Percentiles rank a stretch among this genome's conserved stretches.
Evolutionary conservation across 2,797 vertebrate genomes (phyloP).

Genomic region (Darevskia mixta): DNA sequence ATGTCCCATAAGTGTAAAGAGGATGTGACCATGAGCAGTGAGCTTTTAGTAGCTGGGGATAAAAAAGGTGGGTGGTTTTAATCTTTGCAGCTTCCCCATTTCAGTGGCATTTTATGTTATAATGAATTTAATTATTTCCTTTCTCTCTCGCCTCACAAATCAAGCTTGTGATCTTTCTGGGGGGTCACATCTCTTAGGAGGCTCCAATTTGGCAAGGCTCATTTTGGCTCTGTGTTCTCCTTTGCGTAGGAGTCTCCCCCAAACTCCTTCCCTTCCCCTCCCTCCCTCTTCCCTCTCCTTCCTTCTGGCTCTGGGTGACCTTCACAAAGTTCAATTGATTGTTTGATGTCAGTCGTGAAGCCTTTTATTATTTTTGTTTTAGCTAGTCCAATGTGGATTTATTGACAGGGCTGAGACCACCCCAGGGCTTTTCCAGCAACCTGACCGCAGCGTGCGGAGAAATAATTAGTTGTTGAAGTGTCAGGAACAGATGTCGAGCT

Average conservation of each 20-base stretch:
- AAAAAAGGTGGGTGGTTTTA: background rate
- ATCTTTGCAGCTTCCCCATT: background rate
- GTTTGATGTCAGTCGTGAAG: background rate
- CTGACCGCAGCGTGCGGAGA: constrained; percentile 30
- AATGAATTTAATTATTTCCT: background rate
- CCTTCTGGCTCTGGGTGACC: constrained; percentile 6
- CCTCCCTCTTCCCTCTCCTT: too few relatives aligned
- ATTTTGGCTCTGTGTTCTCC: background rate
- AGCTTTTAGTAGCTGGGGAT: background rate
- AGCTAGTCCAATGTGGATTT: constrained; percentile 55
- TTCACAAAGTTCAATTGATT: constrained; percentile 36
- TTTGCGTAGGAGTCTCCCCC: background rate
- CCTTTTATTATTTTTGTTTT: constrained; percentile 60
- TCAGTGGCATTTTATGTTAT: background rate
- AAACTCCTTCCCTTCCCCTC: background rate
- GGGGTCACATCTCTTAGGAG: background rate
- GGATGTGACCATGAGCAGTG: background rate
- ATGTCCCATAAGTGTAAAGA: background rate
- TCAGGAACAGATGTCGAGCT: constrained; percentile 64
- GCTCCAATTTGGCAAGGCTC: background rate
- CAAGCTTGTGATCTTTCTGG: background rate
- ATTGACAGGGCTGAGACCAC: constrained; percentile 65
- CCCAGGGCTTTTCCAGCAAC: constrained; percentile 46
- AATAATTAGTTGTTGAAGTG: constrained; percentile 72
- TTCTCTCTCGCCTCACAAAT: background rate